Evolutionary conservation across 2,797 vertebrate genomes (phyloP).

Genomic region (Poeciliopsis turneri): DNA sequence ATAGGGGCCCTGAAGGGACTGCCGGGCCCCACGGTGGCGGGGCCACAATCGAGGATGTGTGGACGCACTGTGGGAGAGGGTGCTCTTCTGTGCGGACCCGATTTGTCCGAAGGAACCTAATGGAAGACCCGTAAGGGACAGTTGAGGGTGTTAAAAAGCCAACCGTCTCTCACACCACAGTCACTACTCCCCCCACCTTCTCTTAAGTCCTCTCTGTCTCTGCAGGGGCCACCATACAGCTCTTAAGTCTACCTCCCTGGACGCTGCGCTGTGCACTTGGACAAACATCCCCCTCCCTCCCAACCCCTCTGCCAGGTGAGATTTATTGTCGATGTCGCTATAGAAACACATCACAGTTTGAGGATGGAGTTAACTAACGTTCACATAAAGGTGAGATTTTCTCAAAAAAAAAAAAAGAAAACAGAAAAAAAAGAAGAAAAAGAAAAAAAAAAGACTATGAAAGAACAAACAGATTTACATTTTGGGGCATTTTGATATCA

Average conservation of each 20-base stretch:
- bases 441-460: slow-evolving; percentile 46
- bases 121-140: slow-evolving; percentile 88
- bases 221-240: slow-evolving; percentile 68
- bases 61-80: slow-evolving; percentile 89
- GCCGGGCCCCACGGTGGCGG: slow-evolving; percentile 87
- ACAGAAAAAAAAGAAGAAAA: too few relatives aligned
- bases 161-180: slow-evolving; percentile 71
- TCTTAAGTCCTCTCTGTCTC: slow-evolving; percentile 65
- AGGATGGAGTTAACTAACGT: slow-evolving; percentile 56
- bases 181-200: slow-evolving; percentile 65
- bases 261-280: slow-evolving; percentile 47
- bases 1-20: slow-evolving; percentile 84
- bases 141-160: slow-evolving; percentile 82
- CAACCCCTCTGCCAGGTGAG: slow-evolving; percentile 36
- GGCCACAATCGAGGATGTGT: slow-evolving; percentile 85
- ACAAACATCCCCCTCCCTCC: background rate
- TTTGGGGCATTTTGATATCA: slow-evolving; percentile 66
- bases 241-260: slow-evolving; percentile 62
- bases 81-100: slow-evolving; percentile 89
- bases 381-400: slow-evolving; percentile 53
- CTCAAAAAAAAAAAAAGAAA: background rate
- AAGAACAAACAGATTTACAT: slow-evolving; percentile 68
- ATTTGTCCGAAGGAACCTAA: slow-evolving; percentile 96
- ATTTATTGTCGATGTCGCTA: slow-evolving; percentile 32
- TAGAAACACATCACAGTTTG: slow-evolving; percentile 47